Evolutionary conservation across 2,888 invertebrate genomes (phyloP), one percentile per base, ranked within the genome.

Genomic region (Arge pagana): DNA sequence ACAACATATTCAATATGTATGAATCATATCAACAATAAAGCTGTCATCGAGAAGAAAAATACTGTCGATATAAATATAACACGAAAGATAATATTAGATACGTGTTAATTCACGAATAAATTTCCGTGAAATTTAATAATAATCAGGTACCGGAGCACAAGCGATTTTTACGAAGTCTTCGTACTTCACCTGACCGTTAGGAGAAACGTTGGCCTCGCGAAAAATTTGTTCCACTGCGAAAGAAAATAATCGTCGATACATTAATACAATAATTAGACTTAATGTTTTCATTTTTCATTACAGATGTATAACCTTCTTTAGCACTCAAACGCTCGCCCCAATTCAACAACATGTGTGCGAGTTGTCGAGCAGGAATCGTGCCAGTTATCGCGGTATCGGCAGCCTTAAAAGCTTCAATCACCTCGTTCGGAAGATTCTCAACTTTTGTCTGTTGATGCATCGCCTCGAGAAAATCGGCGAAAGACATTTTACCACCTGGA

Each of bases 381-480:
- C 90, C 91, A 50, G 80, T 85, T 58, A 86, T 86, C 7, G 83
- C 81, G 0, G 82, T 79, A 76, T 95, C 96, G 7, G 88, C 92
- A 0, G 96, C 94, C 72, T 85, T 85, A 76, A 97, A 96, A 0
- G 96, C 96, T 43, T 90, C 89, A 42, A 94, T 86, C 1, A 93
- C 88, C 80, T 94, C 93, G 64, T 83, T 84, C 0, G 92, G 90
- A 10, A 92, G 78, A 66, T 92, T 88, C 71, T 95, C 94, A 4
- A 88, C 88, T 71, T 80, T 81, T 21, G 89, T 91, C 74, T 96
- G 96, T 50, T 90, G 85, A 72, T 96, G 94, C 92, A 96, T 93
- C 1, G 96, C 91, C 71, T 96, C 95, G 39, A 97, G 77, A 70
- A 97, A 96, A 68, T 96, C 95, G 0, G 96, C 94, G 76, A 97